Percentiles rank a stretch among this genome's conserved stretches.
phyloP scores from a whole-genome alignment of 2,888 invertebrate species.

The Hemithea aestivaria region DNA sequence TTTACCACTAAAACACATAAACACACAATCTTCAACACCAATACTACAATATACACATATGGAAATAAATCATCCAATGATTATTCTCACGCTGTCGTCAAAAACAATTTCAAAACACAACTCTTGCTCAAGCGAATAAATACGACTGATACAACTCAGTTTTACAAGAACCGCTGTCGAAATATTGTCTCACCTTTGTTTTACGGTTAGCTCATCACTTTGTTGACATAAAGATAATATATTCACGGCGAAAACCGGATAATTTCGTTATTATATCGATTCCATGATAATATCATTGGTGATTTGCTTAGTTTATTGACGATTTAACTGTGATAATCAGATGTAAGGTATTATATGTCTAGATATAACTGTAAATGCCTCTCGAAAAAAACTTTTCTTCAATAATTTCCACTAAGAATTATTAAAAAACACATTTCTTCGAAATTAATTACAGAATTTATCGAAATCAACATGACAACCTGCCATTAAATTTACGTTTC shows the following conservation, averaged over 20 bases:
- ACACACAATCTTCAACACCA: background rate
- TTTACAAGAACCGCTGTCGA: slow-evolving; percentile 13
- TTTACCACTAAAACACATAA: slow-evolving; percentile 8
- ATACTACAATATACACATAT: too few relatives aligned
- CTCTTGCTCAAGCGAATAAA: slow-evolving; percentile 1
- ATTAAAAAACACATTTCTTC: background rate
- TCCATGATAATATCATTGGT: slow-evolving; percentile 41
- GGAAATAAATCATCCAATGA: too few relatives aligned
- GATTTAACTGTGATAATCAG: background rate
- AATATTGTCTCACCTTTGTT: slow-evolving; percentile 45
- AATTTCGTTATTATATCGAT: slow-evolving; percentile 66
- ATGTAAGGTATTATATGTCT: background rate
- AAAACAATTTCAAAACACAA: slow-evolving; percentile 10
- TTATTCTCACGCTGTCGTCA: background rate
- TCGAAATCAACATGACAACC: slow-evolving; percentile 62
- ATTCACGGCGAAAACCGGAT: slow-evolving; percentile 56
- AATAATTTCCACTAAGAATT: too few relatives aligned
- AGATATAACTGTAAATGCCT: too few relatives aligned
- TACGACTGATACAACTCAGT: background rate
- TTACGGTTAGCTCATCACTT: slow-evolving; percentile 60
- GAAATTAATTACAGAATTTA: slow-evolving; percentile 24
- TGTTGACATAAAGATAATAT: slow-evolving; percentile 61
- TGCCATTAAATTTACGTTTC: slow-evolving; percentile 59
- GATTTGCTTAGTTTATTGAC: slow-evolving; percentile 10
- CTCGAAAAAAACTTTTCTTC: too few relatives aligned